Conservation (phyloP, 92 coral and sea anemone genomes). For the Nematostella vectensis region DNA sequence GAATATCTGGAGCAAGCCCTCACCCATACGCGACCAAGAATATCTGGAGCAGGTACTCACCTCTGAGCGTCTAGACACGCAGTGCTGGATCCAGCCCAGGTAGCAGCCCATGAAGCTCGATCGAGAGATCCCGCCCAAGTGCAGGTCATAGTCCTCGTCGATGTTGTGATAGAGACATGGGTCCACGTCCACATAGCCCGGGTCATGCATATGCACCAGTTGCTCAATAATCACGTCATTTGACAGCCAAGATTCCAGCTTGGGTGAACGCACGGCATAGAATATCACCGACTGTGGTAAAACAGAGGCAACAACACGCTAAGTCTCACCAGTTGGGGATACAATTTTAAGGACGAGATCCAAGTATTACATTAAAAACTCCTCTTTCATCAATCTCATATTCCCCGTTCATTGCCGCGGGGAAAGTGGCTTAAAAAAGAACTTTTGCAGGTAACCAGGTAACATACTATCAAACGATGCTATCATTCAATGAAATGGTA, state of each 20-base stretch:
- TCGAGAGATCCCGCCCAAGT: constrained; percentile 79
- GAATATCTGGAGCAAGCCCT: too few species aligned
- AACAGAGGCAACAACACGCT: not conserved
- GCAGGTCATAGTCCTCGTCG: constrained; percentile 92
- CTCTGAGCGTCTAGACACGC: constrained; percentile 72
- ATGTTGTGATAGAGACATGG: constrained; percentile 90
- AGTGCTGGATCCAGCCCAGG: constrained; percentile 87
- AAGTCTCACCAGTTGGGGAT: too few species aligned
- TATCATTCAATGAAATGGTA: too few species aligned
- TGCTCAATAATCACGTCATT: constrained; percentile 50
- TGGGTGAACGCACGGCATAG: constrained; percentile 73
- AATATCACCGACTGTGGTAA: constrained; percentile 79
- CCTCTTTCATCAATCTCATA: too few species aligned
- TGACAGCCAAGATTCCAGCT: constrained; percentile 80
- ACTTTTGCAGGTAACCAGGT: too few species aligned
- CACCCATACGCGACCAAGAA: too few species aligned
- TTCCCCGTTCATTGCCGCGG: too few species aligned
- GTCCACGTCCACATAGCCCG: constrained; percentile 68
- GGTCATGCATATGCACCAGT: constrained; percentile 47
- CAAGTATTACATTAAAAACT: too few species aligned
- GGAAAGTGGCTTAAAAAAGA: too few species aligned
- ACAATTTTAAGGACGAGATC: too few species aligned
- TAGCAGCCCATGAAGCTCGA: constrained; percentile 68
- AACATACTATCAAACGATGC: too few species aligned
- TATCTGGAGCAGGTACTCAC: too few species aligned